Conservation (phyloP, 2,888 invertebrate species). For the Chloromyia formosa region DNA sequence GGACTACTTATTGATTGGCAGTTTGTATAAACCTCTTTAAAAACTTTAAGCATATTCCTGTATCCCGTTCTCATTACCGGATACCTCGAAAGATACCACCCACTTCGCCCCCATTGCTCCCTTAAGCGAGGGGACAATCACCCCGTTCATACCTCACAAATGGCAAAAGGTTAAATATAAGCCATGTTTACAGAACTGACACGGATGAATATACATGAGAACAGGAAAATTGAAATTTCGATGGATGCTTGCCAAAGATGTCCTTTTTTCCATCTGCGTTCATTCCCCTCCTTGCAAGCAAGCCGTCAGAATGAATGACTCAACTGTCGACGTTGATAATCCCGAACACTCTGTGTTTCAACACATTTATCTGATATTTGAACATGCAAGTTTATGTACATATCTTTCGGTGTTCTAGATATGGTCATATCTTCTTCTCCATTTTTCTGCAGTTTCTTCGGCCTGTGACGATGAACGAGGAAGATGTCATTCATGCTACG, state of each 20-base stretch:
- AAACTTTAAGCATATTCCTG: no score
- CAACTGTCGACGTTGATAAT: no score
- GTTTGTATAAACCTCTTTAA: no score
- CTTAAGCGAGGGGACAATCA: neutral
- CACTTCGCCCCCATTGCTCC: no score
- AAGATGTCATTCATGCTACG: neutral
- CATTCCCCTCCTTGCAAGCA: no score
- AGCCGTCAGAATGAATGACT: no score
- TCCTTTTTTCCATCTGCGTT: constrained; percentile 1
- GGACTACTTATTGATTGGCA: no score
- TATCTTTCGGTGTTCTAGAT: neutral
- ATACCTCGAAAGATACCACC: no score
- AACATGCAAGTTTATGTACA: neutral
- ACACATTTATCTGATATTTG: constrained; percentile 2
- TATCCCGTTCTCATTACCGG: no score
- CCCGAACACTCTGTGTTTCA: neutral
- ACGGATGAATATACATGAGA: neutral
- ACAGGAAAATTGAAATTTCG: constrained; percentile 13
- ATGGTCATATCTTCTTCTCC: neutral
- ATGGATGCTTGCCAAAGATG: constrained; percentile 28
- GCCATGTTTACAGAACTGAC: constrained; percentile 21
- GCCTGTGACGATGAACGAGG: neutral
- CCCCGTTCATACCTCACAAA: neutral
- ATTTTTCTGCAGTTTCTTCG: neutral
- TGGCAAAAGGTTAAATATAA: constrained; percentile 16